Base-by-base conservation (phyloP, 2,888 invertebrate genomes). In the Xestia sexstrigata region DNA sequence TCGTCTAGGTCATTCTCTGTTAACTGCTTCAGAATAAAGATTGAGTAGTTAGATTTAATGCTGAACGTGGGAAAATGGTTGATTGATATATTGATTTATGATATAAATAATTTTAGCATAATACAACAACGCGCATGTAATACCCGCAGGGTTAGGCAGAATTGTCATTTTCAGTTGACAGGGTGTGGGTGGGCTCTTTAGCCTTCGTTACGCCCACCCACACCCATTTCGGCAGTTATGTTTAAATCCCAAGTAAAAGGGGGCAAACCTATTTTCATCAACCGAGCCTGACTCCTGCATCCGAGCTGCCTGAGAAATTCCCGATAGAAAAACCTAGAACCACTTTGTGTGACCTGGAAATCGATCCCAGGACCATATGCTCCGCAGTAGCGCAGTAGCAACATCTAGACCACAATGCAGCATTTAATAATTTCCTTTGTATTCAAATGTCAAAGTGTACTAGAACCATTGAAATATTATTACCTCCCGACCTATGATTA, bases 391-490 rank as follows among this genome's bases (percentile, higher is more conserved):
- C 5, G 15, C 58, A n/a, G n/a, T 58, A 15, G n/a, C n/a, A n/a
- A n/a, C 55, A 0, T 9, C 23, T 52, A 1, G 52, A 23, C 9
- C n/a, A 55, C n/a, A 55, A n/a, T 11, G n/a, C 9, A 2, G 4
- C 52, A 11, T n/a, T 26, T 13, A 26, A 58, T 15, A 1, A 2
- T 58, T 26, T 0, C 58, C 58, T 58, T 26, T 60, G 30, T 60
- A 17, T 8, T 0, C 8, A 30, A 80, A 87, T 83, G 74, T 77
- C 82, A 77, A 67, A 81, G 76, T 81, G 69, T 73, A 83, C 42
- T 73, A 1, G 80, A 81, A 70, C 79, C 74, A 84, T 73, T 82
- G 85, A 86, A 83, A 86, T 86, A 81, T 49, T 81, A 80, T 60
- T 66, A 76, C 77, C 78, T 58, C 20, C 63, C 63, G 74, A 82